Evolutionary conservation across 2,797 vertebrate genomes (phyloP).

Genomic region (Lophius americanus): DNA sequence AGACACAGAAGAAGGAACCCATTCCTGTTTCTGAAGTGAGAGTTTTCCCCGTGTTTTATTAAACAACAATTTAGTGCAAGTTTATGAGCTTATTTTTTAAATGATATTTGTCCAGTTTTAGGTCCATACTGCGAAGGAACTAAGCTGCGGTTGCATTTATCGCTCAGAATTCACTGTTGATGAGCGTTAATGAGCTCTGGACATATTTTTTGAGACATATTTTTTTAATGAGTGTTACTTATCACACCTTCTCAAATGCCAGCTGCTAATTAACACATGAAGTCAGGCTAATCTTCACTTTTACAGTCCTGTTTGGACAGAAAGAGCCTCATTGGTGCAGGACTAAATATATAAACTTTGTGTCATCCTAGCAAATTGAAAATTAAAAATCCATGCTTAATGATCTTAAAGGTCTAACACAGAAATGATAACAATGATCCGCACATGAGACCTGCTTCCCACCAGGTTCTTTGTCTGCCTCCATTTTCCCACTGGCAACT

Average conservation of each 20-base stretch:
- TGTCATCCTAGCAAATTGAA: not conserved
- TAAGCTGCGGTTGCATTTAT: not conserved
- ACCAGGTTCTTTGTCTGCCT: not conserved
- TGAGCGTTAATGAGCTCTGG: slow-evolving; percentile 3
- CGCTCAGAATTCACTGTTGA: slow-evolving; percentile 24
- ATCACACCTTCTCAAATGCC: slow-evolving; percentile 22
- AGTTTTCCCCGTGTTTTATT: not conserved
- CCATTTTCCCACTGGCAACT: not conserved
- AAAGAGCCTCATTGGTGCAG: slow-evolving; percentile 8
- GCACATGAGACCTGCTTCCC: not conserved
- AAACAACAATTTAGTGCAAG: not conserved
- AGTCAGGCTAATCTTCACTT: slow-evolving; percentile 28
- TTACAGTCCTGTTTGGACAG: slow-evolving; percentile 1
- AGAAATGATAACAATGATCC: not conserved
- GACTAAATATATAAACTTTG: too few species aligned
- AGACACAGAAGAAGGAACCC: too few species aligned
- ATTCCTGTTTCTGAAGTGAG: not conserved
- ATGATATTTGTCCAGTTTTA: not conserved
- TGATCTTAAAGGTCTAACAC: not conserved
- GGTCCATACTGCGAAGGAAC: not conserved
- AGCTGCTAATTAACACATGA: slow-evolving; percentile 20
- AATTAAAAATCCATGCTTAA: not conserved
- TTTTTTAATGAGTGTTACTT: slow-evolving; percentile 31
- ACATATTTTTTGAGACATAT: slow-evolving; percentile 7
- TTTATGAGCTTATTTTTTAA: not conserved